Base-by-base conservation (phyloP, 2,888 invertebrate species). In the Sinodicranocentrus sp. region DNA sequence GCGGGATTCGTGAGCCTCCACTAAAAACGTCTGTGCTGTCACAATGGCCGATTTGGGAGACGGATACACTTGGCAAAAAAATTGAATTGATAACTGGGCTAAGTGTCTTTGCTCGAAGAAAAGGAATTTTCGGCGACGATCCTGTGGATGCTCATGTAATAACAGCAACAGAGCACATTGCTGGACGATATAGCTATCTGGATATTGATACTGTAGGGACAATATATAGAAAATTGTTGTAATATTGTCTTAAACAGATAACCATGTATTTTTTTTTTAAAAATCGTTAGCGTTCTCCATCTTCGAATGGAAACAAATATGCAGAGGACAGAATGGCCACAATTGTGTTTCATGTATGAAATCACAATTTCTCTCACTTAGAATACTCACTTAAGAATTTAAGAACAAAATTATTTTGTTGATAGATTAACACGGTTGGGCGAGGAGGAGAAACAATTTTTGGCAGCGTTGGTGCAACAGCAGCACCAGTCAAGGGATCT, bases 381-480 rank as follows among this genome's bases (percentile, higher is more conserved):
- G 21, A 21, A 21, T 23, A 57, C 52, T n/a, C 2, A 23, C 23
- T 2, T 57, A 57, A 6, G 5, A 3, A 19, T 8, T 23, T 21
- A 26, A 28, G 6, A 13, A 48, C 48, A 28, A 6, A 10, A n/a
- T 61, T 19, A 19, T 43, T 3, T 67, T 5, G 10, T 43, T 25
- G 23, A 8, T 13, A 71, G 71, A 13, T 71, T 3, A 59, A 19
- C 19, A 1, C 19, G 1, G 59, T 59, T 19, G 39, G 59, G 10
- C 19, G 23, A 25, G 73, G 73, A 5, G 73, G 73, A n/a, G 26
- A 25, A 23, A 39, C 59, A 2, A 6, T 33, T 1, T 63, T 75
- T 19, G 8, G 6, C 6, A 17, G 1, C n/a, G 19, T 26, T 26
- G 63, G 59, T 19, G 25, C 28, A 5, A 19, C 10, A 1, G 19